Evolutionary conservation across 2,113 vertebrate species (phyloP), one percentile per base, ranked within the genome.

Genomic region (Gallinago paraguaiae): DNA sequence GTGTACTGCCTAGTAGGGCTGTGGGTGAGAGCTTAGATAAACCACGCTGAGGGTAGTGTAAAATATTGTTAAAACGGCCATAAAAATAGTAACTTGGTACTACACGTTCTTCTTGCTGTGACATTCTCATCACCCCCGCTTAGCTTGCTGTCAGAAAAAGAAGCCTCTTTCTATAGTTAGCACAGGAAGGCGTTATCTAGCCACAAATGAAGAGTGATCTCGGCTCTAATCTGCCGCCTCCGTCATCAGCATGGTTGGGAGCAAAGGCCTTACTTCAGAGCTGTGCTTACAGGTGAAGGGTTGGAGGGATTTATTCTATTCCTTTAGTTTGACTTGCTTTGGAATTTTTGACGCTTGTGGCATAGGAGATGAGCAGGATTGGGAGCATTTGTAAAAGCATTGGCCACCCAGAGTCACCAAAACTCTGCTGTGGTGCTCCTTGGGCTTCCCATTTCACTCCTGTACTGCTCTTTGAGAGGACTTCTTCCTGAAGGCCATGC

Each of bases 31-130:
- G 57, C 91, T 91, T 78, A 4, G 7, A 68, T 78, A 86, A 91
- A 74, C 59, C 63, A 25, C 51, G 76, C 71, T 78, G 64, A 78
- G 68, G 41, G 46, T 67, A 78, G 17, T 70, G 51, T 94, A 91
- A 89, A 95, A 87, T 91, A 81, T 35, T 95, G 83, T 80, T 94
- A n/a, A 91, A 92, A 78, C 0, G 25, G 54, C 5, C 69, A 28
- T 81, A 91, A 91, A 92, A 96, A 92, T 83, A 91, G 81, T 54
- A 91, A 59, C 83, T 60, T 82, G 71, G 82, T 88, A 71, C 75
- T 92, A 43, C 50, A 28, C 10, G 10, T 95, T 95, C 93, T 88
- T 68, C 76, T 88, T 80, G n/a, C 93, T 86, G 31, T 94, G 83
- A 86, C 41, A 41, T 83, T 80, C 83, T 86, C 69, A 28, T 93